A percentile compares a stretch with the other conserved stretches of the same genome.
Evolutionary conservation across 2,888 invertebrate species (phyloP).

Genomic region (Drosophila mettleri): DNA sequence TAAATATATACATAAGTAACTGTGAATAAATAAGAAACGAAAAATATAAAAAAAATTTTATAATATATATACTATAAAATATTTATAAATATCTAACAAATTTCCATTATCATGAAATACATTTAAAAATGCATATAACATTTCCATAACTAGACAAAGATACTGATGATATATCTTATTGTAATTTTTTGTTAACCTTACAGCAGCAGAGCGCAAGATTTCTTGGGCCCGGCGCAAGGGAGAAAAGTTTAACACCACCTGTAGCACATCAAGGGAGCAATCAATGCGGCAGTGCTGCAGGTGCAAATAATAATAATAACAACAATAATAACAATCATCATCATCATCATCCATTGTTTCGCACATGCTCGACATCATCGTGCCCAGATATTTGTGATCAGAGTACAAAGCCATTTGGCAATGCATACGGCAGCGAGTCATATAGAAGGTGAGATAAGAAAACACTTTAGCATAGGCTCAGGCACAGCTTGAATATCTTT

Average conservation of each 20-base stretch:
- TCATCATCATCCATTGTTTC: constrained; percentile 82
- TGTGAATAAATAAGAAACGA: too few species aligned
- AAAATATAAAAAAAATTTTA: too few species aligned
- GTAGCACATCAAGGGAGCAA: constrained; percentile 83
- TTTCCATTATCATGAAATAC: too few species aligned
- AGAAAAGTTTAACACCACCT: constrained; percentile 85
- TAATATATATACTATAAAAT: too few species aligned
- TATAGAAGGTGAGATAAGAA: constrained; percentile 83
- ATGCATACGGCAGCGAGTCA: constrained; percentile 83
- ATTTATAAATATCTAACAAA: too few species aligned
- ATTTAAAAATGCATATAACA: neutral
- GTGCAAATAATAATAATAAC: constrained; percentile 80
- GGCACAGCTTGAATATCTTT: neutral
- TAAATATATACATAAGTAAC: too few species aligned
- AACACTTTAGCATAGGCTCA: neutral
- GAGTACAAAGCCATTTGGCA: constrained; percentile 84
- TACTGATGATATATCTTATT: neutral
- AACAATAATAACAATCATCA: constrained; percentile 8
- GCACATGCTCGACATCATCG: constrained; percentile 83
- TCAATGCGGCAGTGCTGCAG: constrained; percentile 83
- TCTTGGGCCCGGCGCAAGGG: constrained; percentile 85
- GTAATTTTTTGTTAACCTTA: constrained; percentile 36
- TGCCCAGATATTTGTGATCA: constrained; percentile 85
- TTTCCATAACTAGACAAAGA: neutral
- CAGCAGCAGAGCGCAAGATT: constrained; percentile 86